Evolutionary conservation across 2,888 invertebrate genomes (phyloP), one percentile per base, ranked within the genome.

Genomic region (Drosophila multiciliata): DNA sequence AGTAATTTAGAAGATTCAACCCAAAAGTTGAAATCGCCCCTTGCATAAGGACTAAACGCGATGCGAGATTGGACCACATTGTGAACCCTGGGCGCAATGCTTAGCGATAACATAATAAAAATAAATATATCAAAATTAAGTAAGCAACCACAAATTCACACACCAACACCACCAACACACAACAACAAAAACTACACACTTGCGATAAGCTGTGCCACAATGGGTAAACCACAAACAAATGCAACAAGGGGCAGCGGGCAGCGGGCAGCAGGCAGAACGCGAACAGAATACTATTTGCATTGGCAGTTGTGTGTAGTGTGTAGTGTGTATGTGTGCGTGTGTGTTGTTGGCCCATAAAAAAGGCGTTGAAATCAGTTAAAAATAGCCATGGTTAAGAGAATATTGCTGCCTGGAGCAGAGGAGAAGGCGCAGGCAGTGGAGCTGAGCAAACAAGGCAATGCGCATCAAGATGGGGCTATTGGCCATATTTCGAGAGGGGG

Each of bases 101-200:
- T 69, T 70, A 59, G 68, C 73, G 73, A 64, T 66, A 67, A 66
- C 69, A 70, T 66, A 75, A 75, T 82, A 78, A 80, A 83, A 86
- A 90, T 90, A 85, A 90, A 89, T 88, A 83, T 89, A 87, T 89
- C 87, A 89, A 88, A 83, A 89, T 85, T 89, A 89, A 84, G 82
- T 83, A 78, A 78, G 79, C 79, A 87, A 75, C 82, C 78, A 80
- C 73, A 83, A 79, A 76, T 78, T 80, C 65, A 78, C 78, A 72
- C 76, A 80, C 69, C 48, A 61, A 72, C 76, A 80, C 69, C 54
- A 61, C 15, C 71, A n/a, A n/a, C n/a, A 54, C 23, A 26, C 26
- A 11, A 33, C 54, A 36, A 3, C 49, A 55, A 57, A 45, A 78
- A 67, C 75, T 79, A 73, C 65, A 76, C 62, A 71, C 73, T 68